Base-by-base conservation (phyloP, 2,888 invertebrate species). In the Athalia rosae region DNA sequence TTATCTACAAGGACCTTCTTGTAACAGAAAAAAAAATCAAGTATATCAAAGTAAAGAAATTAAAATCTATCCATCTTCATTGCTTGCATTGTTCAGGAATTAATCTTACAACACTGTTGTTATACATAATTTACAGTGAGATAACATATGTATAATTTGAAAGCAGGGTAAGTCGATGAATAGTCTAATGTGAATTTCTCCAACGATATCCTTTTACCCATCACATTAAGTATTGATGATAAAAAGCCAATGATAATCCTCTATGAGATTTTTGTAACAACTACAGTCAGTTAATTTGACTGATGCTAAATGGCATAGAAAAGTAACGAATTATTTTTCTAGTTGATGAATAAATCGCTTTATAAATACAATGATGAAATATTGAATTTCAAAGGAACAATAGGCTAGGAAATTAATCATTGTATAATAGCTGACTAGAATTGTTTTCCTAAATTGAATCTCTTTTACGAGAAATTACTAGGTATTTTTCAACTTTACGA, bases 11-110 rank as follows among this genome's bases (percentile, higher is more conserved):
- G 58, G n/a, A 45, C 56, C 58, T 71, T 67, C 41, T 53, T n/a
- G 7, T 59, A 11, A 7, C 67, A 28, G 47, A 43, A 50, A 67
- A 67, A n/a, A 67, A 62, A 28, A 28, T 28, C 28, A 28, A 28
- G 28, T 28, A 28, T 28, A 28, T 28, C 28, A 28, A 28, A 28
- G 28, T 28, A 28, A 28, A 28, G 3, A 53, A 11, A 53, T 50
- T 8, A 50, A 11, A 53, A 9, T 53, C 43, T 74, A 74, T 74
- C 74, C 74, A 74, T 74, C 74, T 74, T 74, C 74, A 62, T 74
- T 74, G 74, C 74, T 74, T 62, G 74, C 59, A 74, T 59, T 50
- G 61, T 74, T 45, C 71, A 28, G 58, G 13, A 13, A 67, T 71
- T 45, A 41, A 45, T 58, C 45, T 45, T 45, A 45, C 45, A 47